phyloP scores from a whole-genome alignment of 2,797 vertebrate species.

The Rhinogobio ventralis region DNA sequence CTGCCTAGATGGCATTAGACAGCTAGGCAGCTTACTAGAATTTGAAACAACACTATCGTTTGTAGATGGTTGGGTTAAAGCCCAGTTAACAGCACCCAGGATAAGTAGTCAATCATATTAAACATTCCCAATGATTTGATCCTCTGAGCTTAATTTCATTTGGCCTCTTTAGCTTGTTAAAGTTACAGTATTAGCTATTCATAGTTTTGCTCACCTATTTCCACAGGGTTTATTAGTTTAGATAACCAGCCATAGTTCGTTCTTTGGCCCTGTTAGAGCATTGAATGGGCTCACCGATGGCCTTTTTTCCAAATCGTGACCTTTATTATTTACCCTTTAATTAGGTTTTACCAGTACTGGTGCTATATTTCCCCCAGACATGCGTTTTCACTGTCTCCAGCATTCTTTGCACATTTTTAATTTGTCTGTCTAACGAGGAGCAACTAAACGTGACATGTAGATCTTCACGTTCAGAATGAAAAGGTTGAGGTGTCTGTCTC shows the following conservation, averaged over 20 bases:
- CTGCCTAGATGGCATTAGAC: background rate
- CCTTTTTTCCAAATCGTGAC: background rate
- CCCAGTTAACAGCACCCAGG: background rate
- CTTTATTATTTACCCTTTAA: constrained; percentile 32
- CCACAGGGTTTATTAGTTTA: background rate
- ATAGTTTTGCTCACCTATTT: background rate
- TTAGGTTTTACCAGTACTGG: background rate
- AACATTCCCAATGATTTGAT: background rate
- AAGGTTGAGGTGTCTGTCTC: constrained; percentile 34
- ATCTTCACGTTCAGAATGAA: constrained; percentile 29
- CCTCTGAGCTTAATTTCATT: background rate
- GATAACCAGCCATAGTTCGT: background rate
- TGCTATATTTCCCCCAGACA: background rate
- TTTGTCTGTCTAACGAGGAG: constrained; percentile 1
- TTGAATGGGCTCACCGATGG: background rate
- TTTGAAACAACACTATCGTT: background rate
- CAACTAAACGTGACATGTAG: constrained; percentile 15
- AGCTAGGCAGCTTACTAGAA: background rate
- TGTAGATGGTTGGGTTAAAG: background rate
- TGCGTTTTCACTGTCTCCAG: background rate
- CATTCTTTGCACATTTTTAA: background rate
- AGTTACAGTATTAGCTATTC: background rate
- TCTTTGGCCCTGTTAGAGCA: background rate
- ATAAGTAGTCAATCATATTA: constrained; percentile 21
- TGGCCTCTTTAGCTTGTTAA: background rate